Conservation (phyloP, 2,113 vertebrate genomes). For the Anhinga anhinga region DNA sequence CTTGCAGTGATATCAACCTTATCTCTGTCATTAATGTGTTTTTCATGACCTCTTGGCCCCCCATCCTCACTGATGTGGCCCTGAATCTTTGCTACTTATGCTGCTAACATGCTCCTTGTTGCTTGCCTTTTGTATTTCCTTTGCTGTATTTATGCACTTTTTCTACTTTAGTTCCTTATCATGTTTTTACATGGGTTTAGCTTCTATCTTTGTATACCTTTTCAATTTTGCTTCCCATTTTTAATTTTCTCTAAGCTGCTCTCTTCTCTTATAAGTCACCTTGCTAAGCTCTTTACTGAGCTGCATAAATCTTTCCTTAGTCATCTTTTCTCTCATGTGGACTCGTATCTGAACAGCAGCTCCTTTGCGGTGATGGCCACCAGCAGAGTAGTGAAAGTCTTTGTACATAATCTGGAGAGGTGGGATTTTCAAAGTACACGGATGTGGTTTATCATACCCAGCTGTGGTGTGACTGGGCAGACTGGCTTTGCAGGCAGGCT, state of each 20-base stretch:
- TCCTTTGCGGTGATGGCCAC: neutral
- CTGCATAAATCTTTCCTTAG: neutral
- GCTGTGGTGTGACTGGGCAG: neutral
- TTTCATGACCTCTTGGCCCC: neutral
- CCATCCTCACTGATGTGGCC: neutral
- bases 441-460: neutral
- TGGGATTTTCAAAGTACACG: neutral
- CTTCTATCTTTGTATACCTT: neutral
- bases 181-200: neutral
- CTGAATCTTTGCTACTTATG: neutral
- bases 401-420: neutral
- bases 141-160: neutral
- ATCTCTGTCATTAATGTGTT: neutral
- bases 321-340: neutral
- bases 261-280: neutral
- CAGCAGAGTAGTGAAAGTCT: neutral
- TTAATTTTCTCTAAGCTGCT: constrained; percentile 48
- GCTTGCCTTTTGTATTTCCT: neutral
- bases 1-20: neutral
- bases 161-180: neutral
- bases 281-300: constrained; percentile 19
- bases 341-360: neutral
- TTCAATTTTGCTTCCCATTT: neutral
- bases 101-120: neutral
- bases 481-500: neutral